These are phyloP conservation scores for Montipora efflorescens DNA, from an alignment of 64 coral and sea anemone species.

Conservation along the genomic window DNA sequence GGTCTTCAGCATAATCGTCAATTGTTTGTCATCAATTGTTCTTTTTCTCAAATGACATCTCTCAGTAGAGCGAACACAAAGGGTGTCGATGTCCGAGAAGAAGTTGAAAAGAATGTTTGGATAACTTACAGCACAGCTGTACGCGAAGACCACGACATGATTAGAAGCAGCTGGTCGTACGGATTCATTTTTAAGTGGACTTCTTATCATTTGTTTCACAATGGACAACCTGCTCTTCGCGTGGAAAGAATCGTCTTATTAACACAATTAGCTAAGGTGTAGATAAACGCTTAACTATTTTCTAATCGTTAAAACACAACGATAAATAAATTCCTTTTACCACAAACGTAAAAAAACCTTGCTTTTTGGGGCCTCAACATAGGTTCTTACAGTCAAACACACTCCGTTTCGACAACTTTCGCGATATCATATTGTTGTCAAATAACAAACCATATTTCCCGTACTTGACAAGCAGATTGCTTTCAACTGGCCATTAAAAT, in stretches of 20 bases:
- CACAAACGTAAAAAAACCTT: neutral
- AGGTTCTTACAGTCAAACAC: neutral
- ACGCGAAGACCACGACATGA: neutral
- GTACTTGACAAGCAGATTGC: neutral
- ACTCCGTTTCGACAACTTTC: neutral
- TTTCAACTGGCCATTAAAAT: neutral
- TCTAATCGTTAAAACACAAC: neutral
- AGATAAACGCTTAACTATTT: conserved; percentile 4
- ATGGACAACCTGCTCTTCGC: conserved; percentile 38
- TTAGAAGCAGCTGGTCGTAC: conserved; percentile 12
- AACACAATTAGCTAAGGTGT: conserved; percentile 37
- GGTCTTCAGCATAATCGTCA: neutral
- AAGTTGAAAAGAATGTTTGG: conserved; percentile 50
- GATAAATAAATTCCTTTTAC: neutral
- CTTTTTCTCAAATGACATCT: conserved; percentile 32
- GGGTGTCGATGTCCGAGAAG: neutral
- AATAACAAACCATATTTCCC: neutral
- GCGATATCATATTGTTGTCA: neutral
- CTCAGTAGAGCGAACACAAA: neutral
- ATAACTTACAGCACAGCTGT: conserved; percentile 51
- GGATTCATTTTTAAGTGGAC: conserved; percentile 13
- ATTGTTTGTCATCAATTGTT: conserved; percentile 34
- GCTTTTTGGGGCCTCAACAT: too few relatives aligned
- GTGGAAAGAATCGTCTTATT: conserved; percentile 19
- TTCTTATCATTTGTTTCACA: conserved; percentile 23